Evolutionary conservation across 1,140 invertebrate genomes (phyloP).

Genomic region (Lanistes nyassanus): DNA sequence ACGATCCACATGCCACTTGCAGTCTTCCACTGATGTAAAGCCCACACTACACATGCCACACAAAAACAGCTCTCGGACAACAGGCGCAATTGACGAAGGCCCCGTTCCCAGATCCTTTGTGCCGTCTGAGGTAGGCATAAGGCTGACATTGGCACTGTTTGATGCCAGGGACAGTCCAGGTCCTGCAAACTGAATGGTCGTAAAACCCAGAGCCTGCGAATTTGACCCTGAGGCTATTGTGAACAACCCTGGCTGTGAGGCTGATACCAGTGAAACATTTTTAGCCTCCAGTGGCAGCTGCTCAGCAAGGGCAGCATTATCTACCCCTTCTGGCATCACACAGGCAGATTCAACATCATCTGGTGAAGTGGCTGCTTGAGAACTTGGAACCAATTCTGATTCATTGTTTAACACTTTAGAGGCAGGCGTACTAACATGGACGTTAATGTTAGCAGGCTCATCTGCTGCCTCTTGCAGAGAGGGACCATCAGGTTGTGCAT

Average conservation of each 20-base stretch:
- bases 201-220: slow-evolving; percentile 7
- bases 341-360: background rate
- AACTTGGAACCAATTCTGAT: background rate
- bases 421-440: background rate
- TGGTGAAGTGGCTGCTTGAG: background rate
- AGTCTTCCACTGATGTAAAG: slow-evolving; percentile 61
- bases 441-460: too few species aligned
- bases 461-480: background rate
- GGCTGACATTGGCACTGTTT: background rate
- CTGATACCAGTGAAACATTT: background rate
- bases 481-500: background rate
- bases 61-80: slow-evolving; percentile 57
- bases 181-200: slow-evolving; percentile 18
- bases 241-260: background rate
- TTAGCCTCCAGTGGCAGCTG: background rate
- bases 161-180: slow-evolving; percentile 3
- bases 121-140: background rate
- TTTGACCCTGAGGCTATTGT: background rate
- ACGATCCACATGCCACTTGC: slow-evolving; percentile 61
- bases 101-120: slow-evolving; percentile 15
- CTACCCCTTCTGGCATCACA: background rate
- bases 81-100: slow-evolving; percentile 21
- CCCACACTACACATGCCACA: slow-evolving; percentile 64
- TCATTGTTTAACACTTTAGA: background rate
- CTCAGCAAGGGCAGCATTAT: background rate